These are phyloP conservation scores for Papilio glaucus DNA, from an alignment of 1,140 invertebrate species.

Conservation along the genomic window DNA sequence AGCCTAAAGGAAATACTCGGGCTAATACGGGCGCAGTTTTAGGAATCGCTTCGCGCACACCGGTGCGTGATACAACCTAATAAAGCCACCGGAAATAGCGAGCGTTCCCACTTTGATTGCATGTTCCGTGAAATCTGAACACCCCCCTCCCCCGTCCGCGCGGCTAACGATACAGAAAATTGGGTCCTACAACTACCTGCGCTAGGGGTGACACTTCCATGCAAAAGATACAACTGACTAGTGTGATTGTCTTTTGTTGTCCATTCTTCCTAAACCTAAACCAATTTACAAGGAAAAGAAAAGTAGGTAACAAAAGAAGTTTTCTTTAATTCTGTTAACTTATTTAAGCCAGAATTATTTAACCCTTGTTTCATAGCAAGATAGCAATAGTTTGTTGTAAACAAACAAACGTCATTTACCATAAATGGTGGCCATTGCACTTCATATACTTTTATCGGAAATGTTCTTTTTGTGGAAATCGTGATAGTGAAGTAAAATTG, in stretches of 20 bases:
- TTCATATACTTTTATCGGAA: no score
- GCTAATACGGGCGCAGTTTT: conserved; percentile 32
- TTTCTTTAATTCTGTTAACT: no score
- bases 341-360: no score
- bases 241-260: neutral
- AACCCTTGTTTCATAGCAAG: no score
- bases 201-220: neutral
- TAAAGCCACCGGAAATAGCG: conserved; percentile 38
- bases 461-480: no score
- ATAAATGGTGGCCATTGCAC: no score
- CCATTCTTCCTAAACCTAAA: no score
- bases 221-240: neutral
- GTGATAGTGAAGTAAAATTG: no score
- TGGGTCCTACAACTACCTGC: conserved; percentile 27
- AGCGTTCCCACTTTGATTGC: conserved; percentile 36
- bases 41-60: conserved; percentile 22
- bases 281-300: no score
- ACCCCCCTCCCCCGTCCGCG: conserved; percentile 6
- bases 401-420: no score
- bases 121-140: conserved; percentile 38
- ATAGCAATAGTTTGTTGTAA: no score
- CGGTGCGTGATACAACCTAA: conserved; percentile 37
- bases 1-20: conserved; percentile 28
- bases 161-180: conserved; percentile 30
- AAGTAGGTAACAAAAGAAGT: no score